Percentiles rank a stretch among this genome's conserved stretches.
phyloP scores from a whole-genome alignment of 2,113 vertebrate genomes.

The Corythoichthys intestinalis region DNA sequence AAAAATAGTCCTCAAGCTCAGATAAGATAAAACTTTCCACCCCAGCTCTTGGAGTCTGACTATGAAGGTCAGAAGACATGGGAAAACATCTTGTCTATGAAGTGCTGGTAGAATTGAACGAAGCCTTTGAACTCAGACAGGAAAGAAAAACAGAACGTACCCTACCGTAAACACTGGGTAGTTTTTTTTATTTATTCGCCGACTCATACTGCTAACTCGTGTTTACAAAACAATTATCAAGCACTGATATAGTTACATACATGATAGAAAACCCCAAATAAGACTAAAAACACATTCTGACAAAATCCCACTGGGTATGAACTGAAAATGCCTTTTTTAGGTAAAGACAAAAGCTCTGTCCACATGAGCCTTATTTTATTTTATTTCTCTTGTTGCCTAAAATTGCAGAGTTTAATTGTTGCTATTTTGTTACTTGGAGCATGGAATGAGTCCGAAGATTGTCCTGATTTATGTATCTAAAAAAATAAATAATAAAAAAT shows the following conservation, averaged over 20 bases:
- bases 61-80: background rate
- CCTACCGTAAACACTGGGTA: background rate
- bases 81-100: slow-evolving; percentile 5
- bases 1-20: background rate
- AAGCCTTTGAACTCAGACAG: background rate
- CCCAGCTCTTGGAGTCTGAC: background rate
- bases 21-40: background rate
- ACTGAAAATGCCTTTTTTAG: background rate
- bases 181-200: background rate
- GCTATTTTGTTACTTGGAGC: background rate
- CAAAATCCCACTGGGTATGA: background rate
- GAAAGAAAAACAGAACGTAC: slow-evolving; percentile 8
- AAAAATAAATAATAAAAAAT: background rate
- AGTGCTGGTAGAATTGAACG: background rate
- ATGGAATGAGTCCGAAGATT: background rate
- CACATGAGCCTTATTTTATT: background rate
- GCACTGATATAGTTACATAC: background rate
- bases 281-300: background rate
- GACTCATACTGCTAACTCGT: background rate
- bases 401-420: background rate
- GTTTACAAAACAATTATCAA: background rate
- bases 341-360: background rate
- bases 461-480: background rate
- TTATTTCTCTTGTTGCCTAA: background rate
- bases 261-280: background rate